phyloP scores from a whole-genome alignment of 2,113 vertebrate genomes.

The Mustelus asterias region DNA sequence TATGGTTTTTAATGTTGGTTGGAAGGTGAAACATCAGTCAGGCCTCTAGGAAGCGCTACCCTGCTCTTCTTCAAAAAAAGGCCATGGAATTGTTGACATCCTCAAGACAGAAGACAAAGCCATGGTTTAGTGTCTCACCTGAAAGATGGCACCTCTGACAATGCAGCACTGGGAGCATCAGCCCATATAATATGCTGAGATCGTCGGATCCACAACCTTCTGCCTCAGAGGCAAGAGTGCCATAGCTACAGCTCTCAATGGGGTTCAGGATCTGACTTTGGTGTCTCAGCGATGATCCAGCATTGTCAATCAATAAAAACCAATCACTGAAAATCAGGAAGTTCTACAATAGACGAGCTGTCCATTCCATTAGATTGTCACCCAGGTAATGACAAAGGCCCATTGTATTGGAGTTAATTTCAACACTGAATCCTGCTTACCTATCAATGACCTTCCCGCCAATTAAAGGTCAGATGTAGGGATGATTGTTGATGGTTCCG shows the following conservation, averaged over 20 bases:
- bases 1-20: not conserved
- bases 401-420: not conserved
- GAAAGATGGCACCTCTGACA: not conserved
- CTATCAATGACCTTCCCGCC: not conserved
- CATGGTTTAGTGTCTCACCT: not conserved
- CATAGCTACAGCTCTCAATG: not conserved
- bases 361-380: not conserved
- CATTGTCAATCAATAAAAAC: not conserved
- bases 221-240: not conserved
- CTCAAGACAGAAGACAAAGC: not conserved
- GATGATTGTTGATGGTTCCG: no score
- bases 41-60: not conserved
- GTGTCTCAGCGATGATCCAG: not conserved
- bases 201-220: not conserved
- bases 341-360: not conserved
- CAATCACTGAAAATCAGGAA: not conserved
- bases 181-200: not conserved
- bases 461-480: not conserved
- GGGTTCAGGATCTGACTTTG: not conserved
- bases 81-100: not conserved
- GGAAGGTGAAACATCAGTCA: not conserved
- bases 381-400: not conserved
- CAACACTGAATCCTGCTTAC: not conserved
- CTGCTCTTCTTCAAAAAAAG: not conserved
- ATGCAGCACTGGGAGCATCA: not conserved